Conservation (phyloP, 2,113 vertebrate genomes). For the Scomber scombrus region DNA sequence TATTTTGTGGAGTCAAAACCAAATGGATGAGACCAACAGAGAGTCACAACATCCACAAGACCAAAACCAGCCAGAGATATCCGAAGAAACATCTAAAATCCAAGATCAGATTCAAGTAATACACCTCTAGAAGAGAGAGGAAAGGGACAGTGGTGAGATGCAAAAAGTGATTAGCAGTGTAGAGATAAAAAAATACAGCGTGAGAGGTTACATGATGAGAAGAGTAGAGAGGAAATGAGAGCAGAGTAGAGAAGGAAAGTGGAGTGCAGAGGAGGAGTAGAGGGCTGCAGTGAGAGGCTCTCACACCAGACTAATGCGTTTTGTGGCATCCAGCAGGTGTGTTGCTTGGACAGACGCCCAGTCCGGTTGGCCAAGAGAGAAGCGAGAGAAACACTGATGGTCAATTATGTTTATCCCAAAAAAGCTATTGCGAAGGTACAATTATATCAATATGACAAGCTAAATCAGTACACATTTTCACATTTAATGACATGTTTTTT, state of each 20-base stretch:
- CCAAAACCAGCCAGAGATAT: neutral
- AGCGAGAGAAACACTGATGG: neutral
- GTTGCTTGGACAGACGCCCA: conserved; percentile 59
- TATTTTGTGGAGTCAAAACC: too few relatives aligned
- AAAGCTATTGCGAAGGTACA: too few relatives aligned
- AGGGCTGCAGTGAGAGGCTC: conserved; percentile 40
- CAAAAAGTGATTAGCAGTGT: neutral
- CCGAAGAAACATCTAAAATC: neutral
- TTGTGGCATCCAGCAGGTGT: conserved; percentile 70
- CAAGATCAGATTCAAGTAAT: neutral
- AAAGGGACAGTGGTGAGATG: neutral
- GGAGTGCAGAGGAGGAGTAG: conserved; percentile 24
- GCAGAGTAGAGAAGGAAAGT: conserved; percentile 5
- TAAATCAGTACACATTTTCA: too few relatives aligned
- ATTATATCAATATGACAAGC: too few relatives aligned
- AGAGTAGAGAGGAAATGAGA: conserved; percentile 33
- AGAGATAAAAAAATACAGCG: neutral
- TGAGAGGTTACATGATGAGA: conserved; percentile 37
- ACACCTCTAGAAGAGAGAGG: neutral
- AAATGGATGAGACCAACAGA: too few relatives aligned
- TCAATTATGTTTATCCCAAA: neutral
- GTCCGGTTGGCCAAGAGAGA: conserved; percentile 23
- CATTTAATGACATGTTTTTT: too few relatives aligned
- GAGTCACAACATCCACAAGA: neutral
- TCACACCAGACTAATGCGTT: conserved; percentile 57